phyloP scores from a whole-genome alignment of 2,797 vertebrate species.

The Leucoraja ocellata region DNA sequence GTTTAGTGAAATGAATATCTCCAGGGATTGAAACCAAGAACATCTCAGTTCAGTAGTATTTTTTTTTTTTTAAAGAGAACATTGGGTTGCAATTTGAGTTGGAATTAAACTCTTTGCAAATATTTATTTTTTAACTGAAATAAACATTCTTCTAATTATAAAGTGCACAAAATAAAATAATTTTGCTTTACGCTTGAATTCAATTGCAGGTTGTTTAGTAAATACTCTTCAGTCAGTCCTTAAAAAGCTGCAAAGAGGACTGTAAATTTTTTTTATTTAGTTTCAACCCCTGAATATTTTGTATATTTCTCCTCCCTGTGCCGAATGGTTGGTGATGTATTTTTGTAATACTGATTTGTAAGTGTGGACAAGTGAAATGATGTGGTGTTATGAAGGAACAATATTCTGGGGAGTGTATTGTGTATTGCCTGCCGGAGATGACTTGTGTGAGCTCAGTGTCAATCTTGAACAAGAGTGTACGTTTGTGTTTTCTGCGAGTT shows the following conservation, averaged over 20 bases:
- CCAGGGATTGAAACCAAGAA: conserved; percentile 26
- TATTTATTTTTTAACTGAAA: neutral
- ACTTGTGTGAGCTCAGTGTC: conserved; percentile 72
- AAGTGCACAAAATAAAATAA: neutral
- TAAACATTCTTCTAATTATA: neutral
- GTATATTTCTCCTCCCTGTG: conserved; percentile 66
- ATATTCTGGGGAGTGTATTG: conserved; percentile 66
- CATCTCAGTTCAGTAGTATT: neutral
- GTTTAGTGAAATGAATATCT: conserved; percentile 69
- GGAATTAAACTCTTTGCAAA: neutral
- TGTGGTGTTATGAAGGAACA: conserved; percentile 72
- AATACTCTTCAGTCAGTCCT: neutral
- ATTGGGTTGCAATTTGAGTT: neutral
- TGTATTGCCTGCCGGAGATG: conserved; percentile 59
- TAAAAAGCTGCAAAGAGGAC: neutral
- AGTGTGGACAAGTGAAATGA: conserved; percentile 83
- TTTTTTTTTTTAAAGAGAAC: too few species aligned
- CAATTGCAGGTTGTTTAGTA: neutral
- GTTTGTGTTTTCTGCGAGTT: conserved; percentile 70
- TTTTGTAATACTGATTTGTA: conserved; percentile 80
- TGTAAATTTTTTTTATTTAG: neutral
- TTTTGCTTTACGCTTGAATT: neutral
- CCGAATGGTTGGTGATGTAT: conserved; percentile 81
- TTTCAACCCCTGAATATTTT: conserved; percentile 45
- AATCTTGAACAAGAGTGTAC: conserved; percentile 70